phyloP scores from a whole-genome alignment of 53 echinoderm and acorn worm species.

The Echinarachnius parma region DNA sequence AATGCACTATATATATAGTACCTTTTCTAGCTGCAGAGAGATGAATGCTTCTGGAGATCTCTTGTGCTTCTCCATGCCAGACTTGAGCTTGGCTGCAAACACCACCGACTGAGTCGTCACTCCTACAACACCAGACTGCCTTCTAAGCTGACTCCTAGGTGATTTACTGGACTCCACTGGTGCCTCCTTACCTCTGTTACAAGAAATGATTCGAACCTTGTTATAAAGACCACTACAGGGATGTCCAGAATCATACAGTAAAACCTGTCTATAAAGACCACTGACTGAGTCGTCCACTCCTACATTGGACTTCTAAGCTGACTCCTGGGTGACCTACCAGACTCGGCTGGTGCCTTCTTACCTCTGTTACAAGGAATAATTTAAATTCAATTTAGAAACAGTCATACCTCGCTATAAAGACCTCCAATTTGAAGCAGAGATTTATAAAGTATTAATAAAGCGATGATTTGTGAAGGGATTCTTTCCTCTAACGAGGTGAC shows the following conservation, averaged over 20 bases:
- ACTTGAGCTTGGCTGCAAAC: conserved; percentile 80
- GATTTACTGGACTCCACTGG: conserved; percentile 32
- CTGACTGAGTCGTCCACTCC: conserved; percentile 38
- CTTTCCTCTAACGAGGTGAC: no score
- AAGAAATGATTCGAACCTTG: no score
- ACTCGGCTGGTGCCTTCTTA: conserved; percentile 48
- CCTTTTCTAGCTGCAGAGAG: conserved; percentile 91
- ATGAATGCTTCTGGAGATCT: conserved; percentile 88
- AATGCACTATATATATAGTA: no score
- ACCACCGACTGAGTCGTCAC: conserved; percentile 48
- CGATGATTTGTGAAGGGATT: no score
- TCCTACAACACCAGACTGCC: conserved; percentile 29
- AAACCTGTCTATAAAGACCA: conserved; percentile 74
- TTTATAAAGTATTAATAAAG: no score
- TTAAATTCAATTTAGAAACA: no score
- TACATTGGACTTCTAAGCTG: conserved; percentile 17
- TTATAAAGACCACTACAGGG: no score
- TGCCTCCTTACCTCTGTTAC: conserved; percentile 44
- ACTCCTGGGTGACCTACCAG: background rate
- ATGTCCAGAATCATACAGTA: no score
- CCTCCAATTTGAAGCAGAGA: no score
- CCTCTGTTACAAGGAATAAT: conserved; percentile 28
- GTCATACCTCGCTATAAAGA: no score
- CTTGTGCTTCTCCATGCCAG: conserved; percentile 65
- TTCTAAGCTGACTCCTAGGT: background rate